Base-by-base conservation (phyloP, 2,113 vertebrate species). In the Halichoeres trimaculatus region DNA sequence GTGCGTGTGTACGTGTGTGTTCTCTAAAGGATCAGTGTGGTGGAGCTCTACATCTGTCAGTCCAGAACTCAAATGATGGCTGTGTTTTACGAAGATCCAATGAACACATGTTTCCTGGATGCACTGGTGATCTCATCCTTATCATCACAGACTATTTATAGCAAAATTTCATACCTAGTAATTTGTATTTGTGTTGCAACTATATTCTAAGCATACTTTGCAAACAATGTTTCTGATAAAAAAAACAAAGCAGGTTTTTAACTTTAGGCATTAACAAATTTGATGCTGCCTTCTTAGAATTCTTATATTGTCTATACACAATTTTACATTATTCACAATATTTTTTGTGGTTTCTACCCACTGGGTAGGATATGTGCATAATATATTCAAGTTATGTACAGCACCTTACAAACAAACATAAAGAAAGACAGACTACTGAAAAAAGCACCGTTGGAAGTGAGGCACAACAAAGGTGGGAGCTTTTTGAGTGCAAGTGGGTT, bases 351-450 rank as follows among this genome's bases (percentile, higher is more conserved):
- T 90, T 77, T 96, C 96, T 97, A 98, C 97, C 97, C 97, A 97
- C 96, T 97, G 97, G 97, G 96, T 97, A 98, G 96, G 95, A 96
- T 96, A 97, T 98, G 95, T 97, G 96, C 95, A 96, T 97, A 96
- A 97, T 95, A 96, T 95, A 95, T 96, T 96, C 95, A 96, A 96
- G 94, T 96, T 96, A 95, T 95, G 95, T 95, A 96, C 96, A 98
- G 96, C 95, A 97, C 96, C 95, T 92, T 96, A 98, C 94, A 96
- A 95, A 96, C 90, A 84, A 94, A 95, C 88, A 91, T 87, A 91
- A 92, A 91, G 80, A 91, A 88, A 93, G 90, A 96, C 90, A 91
- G 92, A 96, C 90, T 90, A 94, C 94, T 94, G 92, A 95, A 95
- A 95, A 96, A 96, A 96, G 96, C 97, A 96, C 96, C 94, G 95